Conservation (phyloP, 2,113 vertebrate species). For the Strix aluco region DNA sequence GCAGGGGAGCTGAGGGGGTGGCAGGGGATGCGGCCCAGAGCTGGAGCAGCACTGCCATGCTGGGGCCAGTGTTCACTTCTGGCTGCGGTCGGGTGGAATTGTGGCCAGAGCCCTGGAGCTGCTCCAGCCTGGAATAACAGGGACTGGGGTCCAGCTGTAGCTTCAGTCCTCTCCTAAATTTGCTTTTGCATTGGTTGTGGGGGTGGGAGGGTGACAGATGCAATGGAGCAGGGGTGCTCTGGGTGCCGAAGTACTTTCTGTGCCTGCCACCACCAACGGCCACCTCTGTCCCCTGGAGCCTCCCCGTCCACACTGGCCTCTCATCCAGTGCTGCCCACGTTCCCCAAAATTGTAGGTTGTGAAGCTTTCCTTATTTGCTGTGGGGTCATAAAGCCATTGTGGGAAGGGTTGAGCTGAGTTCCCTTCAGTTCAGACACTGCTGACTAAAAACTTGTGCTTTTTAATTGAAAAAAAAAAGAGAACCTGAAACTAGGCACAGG, state of each 20-base stretch:
- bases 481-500: background rate
- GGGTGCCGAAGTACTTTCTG: background rate
- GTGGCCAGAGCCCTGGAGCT: background rate
- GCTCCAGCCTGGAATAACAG: background rate
- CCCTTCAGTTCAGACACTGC: background rate
- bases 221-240: background rate
- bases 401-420: background rate
- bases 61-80: background rate
- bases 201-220: background rate
- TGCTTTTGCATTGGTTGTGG: background rate
- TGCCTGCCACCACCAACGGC: rapidly evolving
- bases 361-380: background rate
- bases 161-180: background rate
- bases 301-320: background rate
- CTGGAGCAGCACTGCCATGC: background rate
- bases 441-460: background rate
- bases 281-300: background rate
- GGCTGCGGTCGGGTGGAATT: rapidly evolving
- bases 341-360: background rate
- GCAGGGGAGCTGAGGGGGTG: background rate
- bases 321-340: background rate
- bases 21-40: background rate
- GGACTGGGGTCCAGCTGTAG: rapidly evolving
- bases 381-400: background rate
- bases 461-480: background rate